Conservation (phyloP, 1,140 invertebrate species). For the Pseudomyrmex flavicornis region DNA sequence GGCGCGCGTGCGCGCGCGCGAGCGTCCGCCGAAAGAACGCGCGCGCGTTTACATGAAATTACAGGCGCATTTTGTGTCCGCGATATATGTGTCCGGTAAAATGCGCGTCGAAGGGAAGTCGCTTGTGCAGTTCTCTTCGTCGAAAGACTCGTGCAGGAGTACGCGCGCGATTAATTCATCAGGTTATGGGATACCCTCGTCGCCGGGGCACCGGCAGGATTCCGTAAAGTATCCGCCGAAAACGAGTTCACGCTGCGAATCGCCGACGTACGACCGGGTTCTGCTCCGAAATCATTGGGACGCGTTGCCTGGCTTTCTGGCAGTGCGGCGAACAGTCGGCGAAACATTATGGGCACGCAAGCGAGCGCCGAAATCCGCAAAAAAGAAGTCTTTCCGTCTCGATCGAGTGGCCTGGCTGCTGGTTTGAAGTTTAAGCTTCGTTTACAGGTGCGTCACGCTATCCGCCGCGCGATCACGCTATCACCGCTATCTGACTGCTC, state of each 20-base stretch:
- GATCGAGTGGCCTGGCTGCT: conserved; percentile 4
- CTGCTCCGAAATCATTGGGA: conserved; percentile 54
- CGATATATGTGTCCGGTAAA: conserved; percentile 63
- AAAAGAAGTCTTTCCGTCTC: conserved; percentile 64
- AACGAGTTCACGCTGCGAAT: conserved; percentile 71
- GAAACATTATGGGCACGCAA: conserved; percentile 71
- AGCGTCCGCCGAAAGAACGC: background rate
- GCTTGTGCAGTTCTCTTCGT: conserved; percentile 11
- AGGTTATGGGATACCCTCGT: conserved; percentile 64
- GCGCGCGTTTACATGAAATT: conserved; percentile 62
- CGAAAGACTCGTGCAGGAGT: conserved; percentile 47
- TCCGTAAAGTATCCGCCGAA: conserved; percentile 28
- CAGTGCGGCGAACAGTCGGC: conserved; percentile 41
- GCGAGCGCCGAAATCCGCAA: conserved; percentile 50
- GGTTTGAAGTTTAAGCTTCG: conserved; percentile 48
- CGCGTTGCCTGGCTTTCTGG: conserved; percentile 24
- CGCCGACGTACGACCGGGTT: conserved; percentile 48
- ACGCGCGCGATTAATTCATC: conserved; percentile 71
- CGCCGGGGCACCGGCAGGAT: background rate
- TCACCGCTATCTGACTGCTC: conserved; percentile 44
- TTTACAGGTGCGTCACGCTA: conserved; percentile 59
- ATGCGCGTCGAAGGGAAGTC: conserved; percentile 20
- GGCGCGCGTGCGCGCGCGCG: background rate
- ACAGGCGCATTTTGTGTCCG: conserved; percentile 36
- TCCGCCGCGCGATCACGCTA: conserved; percentile 52